A percentile compares a stretch with the other conserved stretches of the same genome.
phyloP scores from a whole-genome alignment of 1,140 invertebrate species.

The Platorchestia sp. region DNA sequence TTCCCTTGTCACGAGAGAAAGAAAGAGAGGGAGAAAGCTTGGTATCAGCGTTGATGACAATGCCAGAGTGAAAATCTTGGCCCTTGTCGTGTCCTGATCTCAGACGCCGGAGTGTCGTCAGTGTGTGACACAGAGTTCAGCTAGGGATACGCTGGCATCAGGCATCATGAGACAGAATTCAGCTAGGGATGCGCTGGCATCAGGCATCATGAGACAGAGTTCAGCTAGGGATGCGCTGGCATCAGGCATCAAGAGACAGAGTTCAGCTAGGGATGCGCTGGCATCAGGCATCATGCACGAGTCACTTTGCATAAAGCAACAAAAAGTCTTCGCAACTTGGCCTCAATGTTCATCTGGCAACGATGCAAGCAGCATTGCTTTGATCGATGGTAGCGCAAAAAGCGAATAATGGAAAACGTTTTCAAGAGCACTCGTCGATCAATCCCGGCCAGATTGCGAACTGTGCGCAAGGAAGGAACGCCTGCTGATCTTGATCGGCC shows the following conservation, averaged over 20 bases:
- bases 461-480: background rate
- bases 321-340: background rate
- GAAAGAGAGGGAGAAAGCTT: background rate
- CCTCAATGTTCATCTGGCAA: background rate
- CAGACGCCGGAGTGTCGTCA: background rate
- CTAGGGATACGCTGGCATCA: no score
- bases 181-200: no score
- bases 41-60: background rate
- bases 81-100: background rate
- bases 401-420: background rate
- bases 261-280: no score
- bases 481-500: constrained; percentile 4
- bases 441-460: background rate
- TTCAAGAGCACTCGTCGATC: background rate
- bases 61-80: background rate
- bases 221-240: no score
- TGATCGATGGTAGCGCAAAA: background rate
- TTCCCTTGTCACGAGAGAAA: background rate
- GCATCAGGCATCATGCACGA: background rate
- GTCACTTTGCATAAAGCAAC: background rate
- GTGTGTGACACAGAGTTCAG: background rate
- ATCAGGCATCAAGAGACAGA: no score
- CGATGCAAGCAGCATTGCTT: background rate
- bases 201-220: no score
- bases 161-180: no score